These are phyloP conservation scores for Penaeus japonicus DNA, from an alignment of 1,140 invertebrate species.

Conservation along the genomic window DNA sequence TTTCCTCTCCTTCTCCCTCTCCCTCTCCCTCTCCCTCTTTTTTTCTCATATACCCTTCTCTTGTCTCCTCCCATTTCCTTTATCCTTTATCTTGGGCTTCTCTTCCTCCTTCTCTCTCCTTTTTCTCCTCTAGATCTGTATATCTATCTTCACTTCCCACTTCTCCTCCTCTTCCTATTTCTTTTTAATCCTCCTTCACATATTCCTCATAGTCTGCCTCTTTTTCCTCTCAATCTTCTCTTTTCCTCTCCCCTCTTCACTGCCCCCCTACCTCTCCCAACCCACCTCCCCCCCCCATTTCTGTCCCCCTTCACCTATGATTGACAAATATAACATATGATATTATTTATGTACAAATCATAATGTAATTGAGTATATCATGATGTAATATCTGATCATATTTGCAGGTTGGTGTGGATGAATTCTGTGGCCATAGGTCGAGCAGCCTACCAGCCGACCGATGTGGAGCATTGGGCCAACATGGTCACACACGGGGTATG, in stretches of 20 bases:
- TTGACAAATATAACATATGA: too few relatives aligned
- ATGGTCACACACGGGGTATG: constrained; percentile 84
- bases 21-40: background rate
- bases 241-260: too few relatives aligned
- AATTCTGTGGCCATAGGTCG: constrained; percentile 72
- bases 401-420: constrained; percentile 75
- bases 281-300: too few relatives aligned
- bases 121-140: background rate
- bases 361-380: background rate
- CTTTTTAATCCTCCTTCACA: too few relatives aligned
- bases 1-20: background rate
- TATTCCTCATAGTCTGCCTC: too few relatives aligned
- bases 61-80: background rate
- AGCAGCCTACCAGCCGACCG: constrained; percentile 75
- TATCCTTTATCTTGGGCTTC: background rate
- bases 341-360: background rate
- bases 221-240: too few relatives aligned
- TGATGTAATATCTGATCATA: background rate
- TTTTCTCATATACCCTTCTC: background rate
- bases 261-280: too few relatives aligned
- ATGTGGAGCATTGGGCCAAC: constrained; percentile 90
- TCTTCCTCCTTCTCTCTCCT: background rate
- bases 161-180: background rate
- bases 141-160: background rate
- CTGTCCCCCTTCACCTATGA: too few relatives aligned